Evolutionary conservation across 2,113 vertebrate genomes (phyloP).

Genomic region (Bucco capensis): DNA sequence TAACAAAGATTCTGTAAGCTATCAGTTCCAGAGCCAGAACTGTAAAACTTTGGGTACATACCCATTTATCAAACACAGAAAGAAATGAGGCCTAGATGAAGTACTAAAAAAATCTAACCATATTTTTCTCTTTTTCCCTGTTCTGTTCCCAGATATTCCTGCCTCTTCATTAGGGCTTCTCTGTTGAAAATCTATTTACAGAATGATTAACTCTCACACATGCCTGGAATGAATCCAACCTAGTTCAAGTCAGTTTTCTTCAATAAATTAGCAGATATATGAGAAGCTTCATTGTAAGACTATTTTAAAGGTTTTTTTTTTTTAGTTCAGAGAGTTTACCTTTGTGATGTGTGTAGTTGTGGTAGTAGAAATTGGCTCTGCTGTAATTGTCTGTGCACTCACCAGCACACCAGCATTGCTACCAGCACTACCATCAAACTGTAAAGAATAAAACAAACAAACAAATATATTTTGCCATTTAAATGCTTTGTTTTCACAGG

Average conservation of each 20-base stretch:
- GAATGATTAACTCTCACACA: not conserved
- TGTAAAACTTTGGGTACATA: not conserved
- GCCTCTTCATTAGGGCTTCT: not conserved
- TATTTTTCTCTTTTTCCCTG: not conserved
- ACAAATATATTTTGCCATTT: not conserved
- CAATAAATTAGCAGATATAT: not conserved
- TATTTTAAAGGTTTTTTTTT: not conserved
- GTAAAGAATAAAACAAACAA: slow-evolving; percentile 7
- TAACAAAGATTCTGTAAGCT: not conserved
- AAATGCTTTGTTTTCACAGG: not conserved
- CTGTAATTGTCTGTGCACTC: slow-evolving; percentile 96
- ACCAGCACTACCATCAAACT: slow-evolving; percentile 86
- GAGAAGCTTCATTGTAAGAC: not conserved
- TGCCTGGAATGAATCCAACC: not conserved
- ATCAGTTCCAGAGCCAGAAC: not conserved
- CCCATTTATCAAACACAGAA: not conserved
- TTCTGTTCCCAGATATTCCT: not conserved
- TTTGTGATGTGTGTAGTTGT: slow-evolving; percentile 99
- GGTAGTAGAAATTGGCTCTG: slow-evolving; percentile 93
- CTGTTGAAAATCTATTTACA: not conserved
- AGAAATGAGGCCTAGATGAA: not conserved
- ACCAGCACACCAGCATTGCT: slow-evolving; percentile 86
- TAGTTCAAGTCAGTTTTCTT: not conserved
- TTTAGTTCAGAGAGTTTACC: slow-evolving; percentile 70
- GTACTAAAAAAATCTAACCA: not conserved